These are phyloP conservation scores for Cydia fagiglandana DNA, from an alignment of 1,140 invertebrate genomes.

Conservation along the genomic window DNA sequence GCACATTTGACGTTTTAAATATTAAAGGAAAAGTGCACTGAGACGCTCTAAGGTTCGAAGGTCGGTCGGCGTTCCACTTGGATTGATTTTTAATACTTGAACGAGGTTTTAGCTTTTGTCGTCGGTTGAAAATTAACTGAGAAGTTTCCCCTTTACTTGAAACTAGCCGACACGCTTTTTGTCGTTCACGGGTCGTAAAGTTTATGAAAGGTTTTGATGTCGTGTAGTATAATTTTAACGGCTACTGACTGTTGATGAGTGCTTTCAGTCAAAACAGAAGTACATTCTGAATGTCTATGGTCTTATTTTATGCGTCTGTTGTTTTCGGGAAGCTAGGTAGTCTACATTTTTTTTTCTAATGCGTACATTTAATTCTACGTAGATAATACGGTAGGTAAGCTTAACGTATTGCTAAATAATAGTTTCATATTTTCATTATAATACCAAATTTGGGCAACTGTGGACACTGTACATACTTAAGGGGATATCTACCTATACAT, in stretches of 20 bases:
- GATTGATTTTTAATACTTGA: constrained; percentile 76
- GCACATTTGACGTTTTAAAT: neutral
- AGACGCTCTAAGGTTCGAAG: constrained; percentile 67
- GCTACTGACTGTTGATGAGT: constrained; percentile 7
- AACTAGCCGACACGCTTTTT: constrained; percentile 30
- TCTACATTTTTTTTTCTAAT: too few relatives aligned
- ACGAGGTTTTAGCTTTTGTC: constrained; percentile 69
- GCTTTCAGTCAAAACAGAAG: neutral
- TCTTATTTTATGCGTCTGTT: neutral
- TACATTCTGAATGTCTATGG: neutral
- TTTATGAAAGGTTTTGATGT: constrained; percentile 32
- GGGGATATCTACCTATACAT: too few relatives aligned
- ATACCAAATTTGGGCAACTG: too few relatives aligned
- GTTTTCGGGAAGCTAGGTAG: neutral
- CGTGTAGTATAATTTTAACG: constrained; percentile 38
- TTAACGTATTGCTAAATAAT: too few relatives aligned
- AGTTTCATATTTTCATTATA: too few relatives aligned
- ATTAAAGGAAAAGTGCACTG: constrained; percentile 47
- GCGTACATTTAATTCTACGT: too few relatives aligned
- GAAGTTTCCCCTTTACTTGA: constrained; percentile 57
- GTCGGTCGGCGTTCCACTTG: constrained; percentile 70
- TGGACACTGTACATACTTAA: too few relatives aligned
- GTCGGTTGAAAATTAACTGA: constrained; percentile 67
- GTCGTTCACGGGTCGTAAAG: constrained; percentile 7
- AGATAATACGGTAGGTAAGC: too few relatives aligned